These are phyloP conservation scores for Thermophis baileyi DNA, from an alignment of 2,113 vertebrate genomes.

Conservation along the genomic window DNA sequence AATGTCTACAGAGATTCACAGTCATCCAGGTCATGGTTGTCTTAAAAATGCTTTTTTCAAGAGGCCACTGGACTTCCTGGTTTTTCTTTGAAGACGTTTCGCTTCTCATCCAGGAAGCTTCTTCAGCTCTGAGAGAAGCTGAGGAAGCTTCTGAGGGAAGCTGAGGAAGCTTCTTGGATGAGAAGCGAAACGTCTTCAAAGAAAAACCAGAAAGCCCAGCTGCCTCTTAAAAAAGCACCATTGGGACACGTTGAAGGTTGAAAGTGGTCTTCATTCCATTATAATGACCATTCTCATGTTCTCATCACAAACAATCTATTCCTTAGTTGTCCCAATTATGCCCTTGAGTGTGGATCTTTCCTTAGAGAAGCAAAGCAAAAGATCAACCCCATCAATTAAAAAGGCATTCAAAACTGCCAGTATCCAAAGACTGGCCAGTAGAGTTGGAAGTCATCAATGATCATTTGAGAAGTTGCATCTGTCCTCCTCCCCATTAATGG, in stretches of 20 bases:
- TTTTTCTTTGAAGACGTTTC: too few relatives aligned
- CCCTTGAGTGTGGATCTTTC: not conserved
- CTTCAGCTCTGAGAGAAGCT: too few relatives aligned
- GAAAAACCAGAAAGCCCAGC: too few relatives aligned
- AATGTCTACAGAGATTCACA: not conserved
- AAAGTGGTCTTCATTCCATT: not conserved
- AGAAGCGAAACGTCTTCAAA: too few relatives aligned
- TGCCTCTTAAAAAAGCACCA: too few relatives aligned
- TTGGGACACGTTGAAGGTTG: not conserved
- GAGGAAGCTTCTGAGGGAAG: too few relatives aligned
- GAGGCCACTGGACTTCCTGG: too few relatives aligned
- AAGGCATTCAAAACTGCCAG: not conserved
- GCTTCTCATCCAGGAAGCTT: too few relatives aligned
- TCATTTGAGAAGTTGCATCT: not conserved
- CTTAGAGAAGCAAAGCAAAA: not conserved
- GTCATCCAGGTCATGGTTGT: too few relatives aligned
- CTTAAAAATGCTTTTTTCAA: too few relatives aligned
- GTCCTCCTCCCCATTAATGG: too few relatives aligned
- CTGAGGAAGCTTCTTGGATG: too few relatives aligned
- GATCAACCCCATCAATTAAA: not conserved
- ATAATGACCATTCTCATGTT: not conserved
- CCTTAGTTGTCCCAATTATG: not conserved
- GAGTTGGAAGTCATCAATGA: not conserved
- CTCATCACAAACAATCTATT: not conserved
- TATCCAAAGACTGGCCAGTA: not conserved